Evolutionary conservation across 2,113 vertebrate genomes (phyloP).

Genomic region (Sander vitreus): DNA sequence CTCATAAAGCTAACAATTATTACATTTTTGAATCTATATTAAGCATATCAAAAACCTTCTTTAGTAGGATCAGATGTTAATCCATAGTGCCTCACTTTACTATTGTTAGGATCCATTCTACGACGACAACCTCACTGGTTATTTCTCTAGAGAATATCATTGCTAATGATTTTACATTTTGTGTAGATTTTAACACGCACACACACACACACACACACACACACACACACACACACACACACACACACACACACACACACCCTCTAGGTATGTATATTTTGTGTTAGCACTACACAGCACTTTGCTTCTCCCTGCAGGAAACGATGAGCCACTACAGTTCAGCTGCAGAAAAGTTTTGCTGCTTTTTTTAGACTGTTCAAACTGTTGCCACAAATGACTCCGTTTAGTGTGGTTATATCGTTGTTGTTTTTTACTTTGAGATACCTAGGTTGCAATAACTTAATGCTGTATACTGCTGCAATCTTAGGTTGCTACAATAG

Average conservation of each 20-base stretch:
- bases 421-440: background rate
- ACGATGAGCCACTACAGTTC: background rate
- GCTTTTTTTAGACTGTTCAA: background rate
- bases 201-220: background rate
- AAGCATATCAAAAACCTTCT: background rate
- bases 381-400: background rate
- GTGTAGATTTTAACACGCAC: background rate
- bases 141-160: background rate
- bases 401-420: background rate
- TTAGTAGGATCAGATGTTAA: background rate
- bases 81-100: background rate
- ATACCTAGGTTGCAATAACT: background rate
- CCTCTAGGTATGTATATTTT: too few species aligned
- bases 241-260: background rate
- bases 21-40: too few species aligned
- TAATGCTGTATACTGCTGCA: slow-evolving; percentile 38
- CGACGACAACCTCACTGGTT: background rate
- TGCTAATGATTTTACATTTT: background rate
- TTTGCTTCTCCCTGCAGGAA: slow-evolving; percentile 54
- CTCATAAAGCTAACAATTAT: too few species aligned
- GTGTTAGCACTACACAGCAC: background rate
- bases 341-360: background rate
- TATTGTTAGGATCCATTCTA: background rate
- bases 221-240: background rate
- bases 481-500: background rate